Evolutionary conservation across 2,113 vertebrate genomes (phyloP).

Genomic region (Ceyx melanurus): DNA sequence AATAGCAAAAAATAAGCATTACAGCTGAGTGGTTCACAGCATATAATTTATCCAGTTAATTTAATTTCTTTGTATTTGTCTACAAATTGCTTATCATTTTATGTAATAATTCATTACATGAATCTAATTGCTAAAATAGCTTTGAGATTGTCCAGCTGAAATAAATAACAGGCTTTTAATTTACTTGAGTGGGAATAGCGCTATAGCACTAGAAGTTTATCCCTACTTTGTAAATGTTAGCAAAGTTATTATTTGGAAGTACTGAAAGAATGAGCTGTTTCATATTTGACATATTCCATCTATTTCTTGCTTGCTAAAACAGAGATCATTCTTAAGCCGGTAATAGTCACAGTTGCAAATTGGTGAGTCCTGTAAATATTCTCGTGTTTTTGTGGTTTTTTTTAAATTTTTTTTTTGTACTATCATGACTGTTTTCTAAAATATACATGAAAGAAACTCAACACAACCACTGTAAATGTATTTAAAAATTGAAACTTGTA

Average conservation of each 20-base stretch:
- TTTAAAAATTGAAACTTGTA: background rate
- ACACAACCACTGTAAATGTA: background rate
- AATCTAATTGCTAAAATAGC: constrained; percentile 25
- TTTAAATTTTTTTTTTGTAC: background rate
- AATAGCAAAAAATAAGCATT: background rate
- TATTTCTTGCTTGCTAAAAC: background rate
- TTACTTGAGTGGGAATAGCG: background rate
- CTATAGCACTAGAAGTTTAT: background rate
- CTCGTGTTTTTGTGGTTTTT: background rate
- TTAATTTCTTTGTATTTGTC: constrained; percentile 35
- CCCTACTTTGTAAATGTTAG: background rate
- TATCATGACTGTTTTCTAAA: background rate
- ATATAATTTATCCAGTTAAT: constrained; percentile 29
- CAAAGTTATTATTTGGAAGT: background rate
- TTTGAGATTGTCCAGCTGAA: background rate
- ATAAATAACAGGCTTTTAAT: background rate
- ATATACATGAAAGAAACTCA: background rate
- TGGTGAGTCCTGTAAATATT: background rate
- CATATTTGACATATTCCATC: background rate
- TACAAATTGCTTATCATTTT: constrained; percentile 30
- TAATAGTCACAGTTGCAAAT: background rate
- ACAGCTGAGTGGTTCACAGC: background rate
- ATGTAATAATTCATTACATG: constrained; percentile 16
- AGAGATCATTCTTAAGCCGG: background rate
- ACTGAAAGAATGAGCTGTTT: background rate